Evolutionary conservation across 2,888 invertebrate genomes (phyloP), one percentile per base, ranked within the genome.

Genomic region (Oscheius sp.): DNA sequence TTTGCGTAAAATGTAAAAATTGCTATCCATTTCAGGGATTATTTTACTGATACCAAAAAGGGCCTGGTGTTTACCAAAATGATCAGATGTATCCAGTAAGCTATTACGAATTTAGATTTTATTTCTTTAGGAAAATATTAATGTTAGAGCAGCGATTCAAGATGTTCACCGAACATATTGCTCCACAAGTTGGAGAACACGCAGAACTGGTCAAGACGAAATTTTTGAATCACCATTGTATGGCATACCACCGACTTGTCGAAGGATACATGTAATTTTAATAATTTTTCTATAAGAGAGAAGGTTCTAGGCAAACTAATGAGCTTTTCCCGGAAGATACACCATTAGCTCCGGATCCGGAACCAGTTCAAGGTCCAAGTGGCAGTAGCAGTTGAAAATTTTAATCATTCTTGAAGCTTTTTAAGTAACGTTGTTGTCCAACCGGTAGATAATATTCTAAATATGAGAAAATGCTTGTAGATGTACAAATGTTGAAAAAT

Each of bases 211-310:
- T 61, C 1, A 61, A 61, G 43, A 45, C 35, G 21, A 43, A 61
- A 43, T 61, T 61, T 43, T n/a, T 61, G 18, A 43, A 61, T 41
- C 18, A 18, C 2, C 61, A 61, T 21, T 61, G 43, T 43, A 43
- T 61, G 43, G 16, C 61, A 6, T 61, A 61, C 41, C 61, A 45
- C 43, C 41, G 61, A 43, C 58, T 58, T 1, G 58, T 61, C 3
- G 61, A 61, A 43, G 45, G 61, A 3, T 61, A 61, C 43, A 61
- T 61, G 61, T 61, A 18, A 18, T 25, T 61, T 18, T 61, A 21
- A 7, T 55, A 3, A 13, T 18, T 9, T 25, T 55, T 23, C 2
- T 13, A 25, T 6, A 18, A n/a, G 3, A 49, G 18, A 9, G 18
- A 55, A 5, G 2, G 2, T 25, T 55, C 7, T 25, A 55, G 55